Evolutionary conservation across 2,888 invertebrate genomes (phyloP).

Genomic region (Nomada goodeniana): DNA sequence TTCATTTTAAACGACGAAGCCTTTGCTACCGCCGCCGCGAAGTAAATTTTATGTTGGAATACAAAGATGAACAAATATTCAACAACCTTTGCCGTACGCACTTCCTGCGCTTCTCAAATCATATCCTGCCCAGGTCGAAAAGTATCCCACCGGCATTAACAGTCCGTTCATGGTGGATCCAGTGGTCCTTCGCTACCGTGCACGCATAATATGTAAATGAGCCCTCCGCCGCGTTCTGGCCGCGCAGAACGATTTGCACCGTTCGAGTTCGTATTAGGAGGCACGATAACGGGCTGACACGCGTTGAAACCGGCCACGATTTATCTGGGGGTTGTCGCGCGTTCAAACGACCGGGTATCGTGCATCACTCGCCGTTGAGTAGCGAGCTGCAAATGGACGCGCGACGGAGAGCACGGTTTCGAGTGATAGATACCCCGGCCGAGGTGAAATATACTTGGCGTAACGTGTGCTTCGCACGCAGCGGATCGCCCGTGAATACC

Average conservation of each 20-base stretch:
- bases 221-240: slow-evolving; percentile 40
- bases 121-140: slow-evolving; percentile 31
- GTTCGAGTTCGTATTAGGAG: slow-evolving; percentile 42
- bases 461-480: slow-evolving; percentile 62
- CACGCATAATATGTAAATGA: slow-evolving; percentile 66
- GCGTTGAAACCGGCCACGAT: slow-evolving; percentile 43
- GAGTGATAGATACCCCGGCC: slow-evolving; percentile 65
- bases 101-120: too few species aligned
- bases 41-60: too few species aligned
- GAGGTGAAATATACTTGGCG: slow-evolving; percentile 57
- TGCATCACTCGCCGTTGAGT: slow-evolving; percentile 54
- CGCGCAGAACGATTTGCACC: slow-evolving; percentile 57
- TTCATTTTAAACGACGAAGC: background rate
- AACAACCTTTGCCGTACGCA: too few species aligned
- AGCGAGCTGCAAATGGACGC: slow-evolving; percentile 48
- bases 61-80: too few species aligned
- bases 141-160: slow-evolving; percentile 49
- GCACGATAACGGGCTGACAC: slow-evolving; percentile 62
- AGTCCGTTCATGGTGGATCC: slow-evolving; percentile 51
- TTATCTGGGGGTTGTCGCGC: slow-evolving; percentile 57
- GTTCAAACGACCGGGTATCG: slow-evolving; percentile 43
- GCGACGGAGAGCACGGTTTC: slow-evolving; percentile 52
- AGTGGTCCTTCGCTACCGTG: slow-evolving; percentile 62
- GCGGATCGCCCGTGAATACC: slow-evolving; percentile 12
- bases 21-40: too few species aligned